Evolutionary conservation across 2,888 invertebrate species (phyloP).

Genomic region (Campoplex capitator): DNA sequence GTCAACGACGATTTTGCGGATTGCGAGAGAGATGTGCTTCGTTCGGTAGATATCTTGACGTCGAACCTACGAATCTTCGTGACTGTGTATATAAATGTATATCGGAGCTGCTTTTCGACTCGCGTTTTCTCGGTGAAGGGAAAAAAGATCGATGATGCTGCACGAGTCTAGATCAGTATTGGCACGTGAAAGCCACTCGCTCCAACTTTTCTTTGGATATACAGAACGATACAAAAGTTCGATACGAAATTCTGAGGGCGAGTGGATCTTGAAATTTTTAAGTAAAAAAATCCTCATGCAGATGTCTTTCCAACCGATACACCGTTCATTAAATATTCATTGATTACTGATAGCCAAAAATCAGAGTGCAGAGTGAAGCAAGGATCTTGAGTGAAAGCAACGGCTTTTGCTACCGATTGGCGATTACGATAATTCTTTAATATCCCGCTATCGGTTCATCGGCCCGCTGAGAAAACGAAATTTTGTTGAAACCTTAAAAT

Average conservation of each 20-base stretch:
- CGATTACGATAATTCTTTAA: background rate
- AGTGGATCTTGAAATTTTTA: background rate
- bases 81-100: constrained; percentile 12
- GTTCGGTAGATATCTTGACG: constrained; percentile 51
- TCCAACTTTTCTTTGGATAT: background rate
- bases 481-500: too few relatives aligned
- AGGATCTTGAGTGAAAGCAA: too few relatives aligned
- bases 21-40: constrained; percentile 52
- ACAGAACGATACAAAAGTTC: background rate
- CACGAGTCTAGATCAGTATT: constrained; percentile 63
- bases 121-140: constrained; percentile 26
- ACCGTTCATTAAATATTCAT: background rate
- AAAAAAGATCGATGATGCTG: constrained; percentile 47
- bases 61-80: background rate
- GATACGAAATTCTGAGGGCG: background rate
- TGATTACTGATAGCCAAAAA: background rate
- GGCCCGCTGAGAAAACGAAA: background rate
- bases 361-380: background rate
- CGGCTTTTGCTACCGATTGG: background rate
- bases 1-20: constrained; percentile 59
- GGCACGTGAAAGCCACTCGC: constrained; percentile 70
- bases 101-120: constrained; percentile 53
- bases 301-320: background rate
- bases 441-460: background rate
- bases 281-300: background rate